Conservation (phyloP, 2,888 invertebrate species). For the Mechanitis messenoides region DNA sequence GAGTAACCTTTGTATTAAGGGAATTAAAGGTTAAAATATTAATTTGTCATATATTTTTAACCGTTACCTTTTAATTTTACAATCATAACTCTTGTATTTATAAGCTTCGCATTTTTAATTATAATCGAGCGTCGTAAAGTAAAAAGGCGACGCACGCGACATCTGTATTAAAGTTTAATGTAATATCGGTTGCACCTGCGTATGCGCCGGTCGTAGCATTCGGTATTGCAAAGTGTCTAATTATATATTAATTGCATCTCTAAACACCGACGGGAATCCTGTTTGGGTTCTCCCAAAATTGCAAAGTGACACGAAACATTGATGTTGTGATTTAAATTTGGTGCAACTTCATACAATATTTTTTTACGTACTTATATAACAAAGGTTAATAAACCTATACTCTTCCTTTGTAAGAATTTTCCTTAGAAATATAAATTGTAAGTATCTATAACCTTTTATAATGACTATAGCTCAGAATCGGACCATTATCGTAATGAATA, state of each 20-base stretch:
- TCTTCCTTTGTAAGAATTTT: not conserved
- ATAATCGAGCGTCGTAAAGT: constrained; percentile 65
- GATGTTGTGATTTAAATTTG: not conserved
- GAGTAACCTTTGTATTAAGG: not conserved
- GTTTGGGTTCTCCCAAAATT: constrained; percentile 28
- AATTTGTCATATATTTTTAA: not conserved
- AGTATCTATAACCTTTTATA: not conserved
- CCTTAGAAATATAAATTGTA: not conserved
- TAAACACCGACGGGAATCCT: constrained; percentile 36
- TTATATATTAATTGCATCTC: constrained; percentile 58
- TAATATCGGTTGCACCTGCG: constrained; percentile 68
- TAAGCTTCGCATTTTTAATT: constrained; percentile 46
- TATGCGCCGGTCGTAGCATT: constrained; percentile 50
- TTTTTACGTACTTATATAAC: not conserved
- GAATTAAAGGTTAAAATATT: not conserved
- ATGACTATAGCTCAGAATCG: constrained; percentile 3
- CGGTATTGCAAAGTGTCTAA: constrained; percentile 52
- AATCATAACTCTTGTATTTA: not conserved
- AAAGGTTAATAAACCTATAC: not conserved
- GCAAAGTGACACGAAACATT: constrained; percentile 15
- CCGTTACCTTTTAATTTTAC: not conserved
- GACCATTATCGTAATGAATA: constrained; percentile 8
- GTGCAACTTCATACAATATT: too few relatives aligned
- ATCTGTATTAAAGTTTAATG: constrained; percentile 75
- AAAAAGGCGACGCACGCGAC: constrained; percentile 72